Evolutionary conservation across 2,113 vertebrate genomes (phyloP).

Genomic region (Psettodes erumei): DNA sequence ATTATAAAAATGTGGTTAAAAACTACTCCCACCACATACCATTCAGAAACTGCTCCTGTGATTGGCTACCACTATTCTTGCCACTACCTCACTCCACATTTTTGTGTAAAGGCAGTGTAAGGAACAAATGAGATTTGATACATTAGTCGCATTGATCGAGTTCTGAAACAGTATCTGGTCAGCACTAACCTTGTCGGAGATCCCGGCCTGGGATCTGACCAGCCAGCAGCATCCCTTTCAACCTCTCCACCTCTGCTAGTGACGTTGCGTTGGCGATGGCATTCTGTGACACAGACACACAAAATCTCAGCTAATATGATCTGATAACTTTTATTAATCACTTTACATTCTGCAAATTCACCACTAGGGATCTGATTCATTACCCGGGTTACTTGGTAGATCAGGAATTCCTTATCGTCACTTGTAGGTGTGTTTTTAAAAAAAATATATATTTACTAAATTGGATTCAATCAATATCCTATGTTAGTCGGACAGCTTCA

Average conservation of each 20-base stretch:
- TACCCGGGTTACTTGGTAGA: not conserved
- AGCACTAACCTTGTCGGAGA: slow-evolving; percentile 84
- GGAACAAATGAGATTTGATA: not conserved
- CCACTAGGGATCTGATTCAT: not conserved
- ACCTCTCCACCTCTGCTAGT: slow-evolving; percentile 92
- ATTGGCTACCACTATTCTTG: not conserved
- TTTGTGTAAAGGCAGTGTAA: not conserved
- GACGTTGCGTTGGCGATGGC: slow-evolving; percentile 95
- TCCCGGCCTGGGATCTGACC: slow-evolving; percentile 96
- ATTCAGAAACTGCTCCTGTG: not conserved
- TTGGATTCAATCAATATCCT: not conserved
- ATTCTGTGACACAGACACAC: slow-evolving; percentile 76
- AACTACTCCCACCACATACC: not conserved
- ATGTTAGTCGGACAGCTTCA: not conserved
- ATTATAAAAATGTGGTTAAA: not conserved
- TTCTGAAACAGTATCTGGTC: accelerated
- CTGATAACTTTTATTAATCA: not conserved
- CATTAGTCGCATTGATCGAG: not conserved
- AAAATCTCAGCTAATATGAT: not conserved
- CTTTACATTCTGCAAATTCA: not conserved
- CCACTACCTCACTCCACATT: not conserved
- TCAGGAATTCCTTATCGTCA: not conserved
- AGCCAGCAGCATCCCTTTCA: slow-evolving; percentile 93
- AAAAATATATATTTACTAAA: not conserved
- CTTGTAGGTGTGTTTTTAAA: too few species aligned